Conservation (phyloP, 2,888 invertebrate species). For the Scaptodrosophila latifasciaeformis region DNA sequence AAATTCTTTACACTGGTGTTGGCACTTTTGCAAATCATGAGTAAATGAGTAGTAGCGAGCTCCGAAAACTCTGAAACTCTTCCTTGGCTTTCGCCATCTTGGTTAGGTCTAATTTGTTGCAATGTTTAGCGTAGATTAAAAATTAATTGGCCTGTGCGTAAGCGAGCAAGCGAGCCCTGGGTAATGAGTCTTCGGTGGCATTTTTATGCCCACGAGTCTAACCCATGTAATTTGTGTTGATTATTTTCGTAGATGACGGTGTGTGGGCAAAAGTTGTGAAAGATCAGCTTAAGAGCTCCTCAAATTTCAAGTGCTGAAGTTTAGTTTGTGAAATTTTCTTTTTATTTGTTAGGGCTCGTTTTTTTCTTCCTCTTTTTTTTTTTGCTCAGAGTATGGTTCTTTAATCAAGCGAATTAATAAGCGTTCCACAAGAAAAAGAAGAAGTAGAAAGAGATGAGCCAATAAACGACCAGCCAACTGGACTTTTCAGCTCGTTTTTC, state of each 20-base stretch:
- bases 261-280: conserved; percentile 30
- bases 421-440: not conserved
- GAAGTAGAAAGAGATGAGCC: not conserved
- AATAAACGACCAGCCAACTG: too few species aligned
- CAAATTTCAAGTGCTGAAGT: not conserved
- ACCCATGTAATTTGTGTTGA: conserved; percentile 54
- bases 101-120: conserved; percentile 48
- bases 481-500: too few species aligned
- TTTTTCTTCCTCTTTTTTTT: not conserved
- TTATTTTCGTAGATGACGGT: conserved; percentile 53
- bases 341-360: too few species aligned
- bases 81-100: conserved; percentile 5
- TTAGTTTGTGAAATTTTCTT: too few species aligned
- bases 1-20: conserved; percentile 65
- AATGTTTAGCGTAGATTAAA: conserved; percentile 58
- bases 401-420: conserved; percentile 63
- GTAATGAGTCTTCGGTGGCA: conserved; percentile 23
- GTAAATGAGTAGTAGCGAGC: conserved; percentile 29
- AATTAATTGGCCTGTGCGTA: conserved; percentile 46
- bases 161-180: conserved; percentile 11
- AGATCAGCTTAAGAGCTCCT: not conserved
- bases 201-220: conserved; percentile 33
- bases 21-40: conserved; percentile 61
- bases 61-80: conserved; percentile 25
- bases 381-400: conserved; percentile 43